Evolutionary conservation across 2,797 vertebrate genomes (phyloP), one percentile per base, ranked within the genome.

Genomic region (Sebastes ruberrimus): DNA sequence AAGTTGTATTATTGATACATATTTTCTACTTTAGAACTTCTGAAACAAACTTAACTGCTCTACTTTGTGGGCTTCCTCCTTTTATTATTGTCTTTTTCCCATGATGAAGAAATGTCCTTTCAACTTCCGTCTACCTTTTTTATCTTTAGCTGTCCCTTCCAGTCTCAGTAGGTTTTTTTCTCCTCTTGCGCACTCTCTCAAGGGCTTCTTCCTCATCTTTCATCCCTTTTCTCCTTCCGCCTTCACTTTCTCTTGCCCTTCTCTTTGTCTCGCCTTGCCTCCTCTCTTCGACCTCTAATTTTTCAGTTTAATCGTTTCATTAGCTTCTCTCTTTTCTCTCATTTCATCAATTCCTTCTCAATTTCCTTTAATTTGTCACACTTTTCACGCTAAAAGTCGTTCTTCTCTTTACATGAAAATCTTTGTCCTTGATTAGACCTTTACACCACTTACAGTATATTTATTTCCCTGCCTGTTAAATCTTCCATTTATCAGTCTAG

Each of bases 331-430:
- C 52, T 66, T 63, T 22, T 67, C 60, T 55, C n/a, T 73, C 53
- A 62, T 63, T 63, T 22, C 65, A 22, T 67, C 53, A 78, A 42
- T 67, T 81, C 35, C 55, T 33, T 76, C 66, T 73, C 35, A 61
- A 75, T 80, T 85, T 74, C 53, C 57, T 65, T 67, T 75, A 8
- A 81, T 85, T 83, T 72, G 69, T 66, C 57, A 63, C 22, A 18
- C 65, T 46, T 72, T 85, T 81, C 74, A 85, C 7, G 1, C 61
- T 38, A 62, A 76, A 81, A 35, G 20, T 70, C n/a, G 0, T 76
- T 46, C 1, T 35, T 71, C 28, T 2, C 57, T 35, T 28, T 61
- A 23, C 68, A 49, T 62, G n/a, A 46, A 13, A 76, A 25, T 28
- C 22, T 18, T 53, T 25, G 4, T 74, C 78, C 25, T 83, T 81